These are phyloP conservation scores for Serranus cabrilla DNA, from an alignment of 2,797 vertebrate genomes.

Conservation along the genomic window DNA sequence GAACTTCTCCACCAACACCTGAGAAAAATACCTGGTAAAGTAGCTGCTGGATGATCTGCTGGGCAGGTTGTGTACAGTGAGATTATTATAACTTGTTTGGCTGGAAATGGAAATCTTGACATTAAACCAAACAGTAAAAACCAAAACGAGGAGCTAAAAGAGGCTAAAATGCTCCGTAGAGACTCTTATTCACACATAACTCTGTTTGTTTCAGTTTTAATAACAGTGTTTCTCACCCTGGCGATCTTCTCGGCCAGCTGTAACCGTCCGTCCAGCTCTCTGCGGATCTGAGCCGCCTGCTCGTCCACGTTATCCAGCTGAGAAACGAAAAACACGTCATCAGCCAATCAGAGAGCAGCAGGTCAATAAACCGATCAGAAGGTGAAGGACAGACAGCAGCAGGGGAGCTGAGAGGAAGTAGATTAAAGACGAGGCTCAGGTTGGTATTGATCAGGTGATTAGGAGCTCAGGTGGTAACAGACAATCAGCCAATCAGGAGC, in stretches of 20 bases:
- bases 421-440: not conserved
- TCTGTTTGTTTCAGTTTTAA: not conserved
- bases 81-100: too few relatives aligned
- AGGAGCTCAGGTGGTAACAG: not conserved
- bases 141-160: too few relatives aligned
- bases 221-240: constrained; percentile 83
- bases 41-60: too few relatives aligned
- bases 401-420: not conserved
- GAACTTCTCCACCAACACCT: too few relatives aligned
- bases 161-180: not conserved
- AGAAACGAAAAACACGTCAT: not conserved
- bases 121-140: not conserved
- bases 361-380: constrained; percentile 12
- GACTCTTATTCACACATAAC: too few relatives aligned
- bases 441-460: not conserved
- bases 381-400: not conserved
- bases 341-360: constrained; percentile 4
- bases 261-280: constrained; percentile 94
- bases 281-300: constrained; percentile 97
- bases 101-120: not conserved
- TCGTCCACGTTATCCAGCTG: constrained; percentile 97
- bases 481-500: constrained; percentile 26
- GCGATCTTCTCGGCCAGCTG: constrained; percentile 93
- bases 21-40: too few relatives aligned
- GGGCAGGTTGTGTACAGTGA: too few relatives aligned